Percentiles rank a stretch among this genome's conserved stretches.
phyloP scores from a whole-genome alignment of 2,113 vertebrate species.

The Camelus dromedarius region DNA sequence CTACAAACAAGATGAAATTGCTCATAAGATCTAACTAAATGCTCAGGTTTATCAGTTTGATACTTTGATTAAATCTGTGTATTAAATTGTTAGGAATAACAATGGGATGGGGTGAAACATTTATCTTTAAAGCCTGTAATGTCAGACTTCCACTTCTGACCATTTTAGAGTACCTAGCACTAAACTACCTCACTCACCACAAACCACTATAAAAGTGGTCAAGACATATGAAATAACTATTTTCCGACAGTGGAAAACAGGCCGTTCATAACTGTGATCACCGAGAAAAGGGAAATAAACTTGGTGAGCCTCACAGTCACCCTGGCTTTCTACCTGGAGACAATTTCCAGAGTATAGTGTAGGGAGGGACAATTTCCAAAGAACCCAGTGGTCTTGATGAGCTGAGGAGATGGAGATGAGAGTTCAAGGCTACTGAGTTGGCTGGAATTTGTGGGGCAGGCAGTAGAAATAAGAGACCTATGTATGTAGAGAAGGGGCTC shows the following conservation, averaged over 20 bases:
- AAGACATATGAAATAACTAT: not conserved
- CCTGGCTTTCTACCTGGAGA: not conserved
- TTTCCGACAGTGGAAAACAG: not conserved
- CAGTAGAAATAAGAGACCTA: not conserved
- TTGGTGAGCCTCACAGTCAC: not conserved
- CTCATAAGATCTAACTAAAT: not conserved
- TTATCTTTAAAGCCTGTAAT: not conserved
- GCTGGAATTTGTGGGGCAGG: not conserved
- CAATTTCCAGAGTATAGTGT: not conserved
- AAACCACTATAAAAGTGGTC: not conserved
- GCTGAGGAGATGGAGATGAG: not conserved
- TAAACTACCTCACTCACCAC: not conserved
- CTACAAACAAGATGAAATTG: not conserved
- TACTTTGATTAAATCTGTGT: not conserved
- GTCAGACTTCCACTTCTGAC: not conserved
- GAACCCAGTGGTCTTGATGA: not conserved
- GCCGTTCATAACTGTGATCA: not conserved
- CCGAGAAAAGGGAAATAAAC: not conserved
- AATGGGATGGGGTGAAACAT: not conserved
- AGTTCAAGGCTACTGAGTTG: not conserved
- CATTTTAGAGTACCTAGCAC: not conserved
- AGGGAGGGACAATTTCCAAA: too few species aligned
- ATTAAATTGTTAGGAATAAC: not conserved
- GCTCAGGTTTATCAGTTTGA: not conserved
- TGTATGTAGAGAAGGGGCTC: not conserved